Conservation (phyloP, 2,797 vertebrate genomes). For the Pseudomugil tenellus region DNA sequence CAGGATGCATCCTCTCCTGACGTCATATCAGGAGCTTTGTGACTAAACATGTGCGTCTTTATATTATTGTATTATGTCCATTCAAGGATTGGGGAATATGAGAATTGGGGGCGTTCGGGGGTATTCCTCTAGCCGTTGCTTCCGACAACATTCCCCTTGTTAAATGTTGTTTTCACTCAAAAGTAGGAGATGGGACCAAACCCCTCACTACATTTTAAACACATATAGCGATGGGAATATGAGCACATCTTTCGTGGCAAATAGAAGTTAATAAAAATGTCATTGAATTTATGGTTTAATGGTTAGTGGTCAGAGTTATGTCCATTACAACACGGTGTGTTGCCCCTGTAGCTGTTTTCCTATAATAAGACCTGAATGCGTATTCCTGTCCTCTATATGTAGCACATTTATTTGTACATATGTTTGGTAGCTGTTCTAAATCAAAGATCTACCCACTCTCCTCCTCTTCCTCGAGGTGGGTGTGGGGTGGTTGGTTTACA, state of each 20-base stretch:
- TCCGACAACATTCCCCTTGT: too few relatives aligned
- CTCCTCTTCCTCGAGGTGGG: constrained; percentile 29
- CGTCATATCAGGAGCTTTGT: too few relatives aligned
- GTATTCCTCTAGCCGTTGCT: too few relatives aligned
- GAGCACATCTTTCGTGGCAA: neutral
- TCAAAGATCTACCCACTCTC: constrained; percentile 76
- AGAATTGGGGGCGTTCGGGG: too few relatives aligned
- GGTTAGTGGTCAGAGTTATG: neutral
- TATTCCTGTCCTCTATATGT: constrained; percentile 72
- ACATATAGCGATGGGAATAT: neutral
- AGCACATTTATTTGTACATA: constrained; percentile 84
- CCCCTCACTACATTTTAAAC: neutral
- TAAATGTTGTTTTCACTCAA: neutral
- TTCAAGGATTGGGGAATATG: too few relatives aligned
- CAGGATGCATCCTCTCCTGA: too few relatives aligned
- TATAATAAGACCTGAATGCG: constrained; percentile 52
- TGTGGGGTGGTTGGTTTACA: constrained; percentile 67
- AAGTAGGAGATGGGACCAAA: neutral
- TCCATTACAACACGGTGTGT: constrained; percentile 33
- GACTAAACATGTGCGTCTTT: too few relatives aligned
- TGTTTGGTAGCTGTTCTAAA: constrained; percentile 89
- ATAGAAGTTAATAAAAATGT: neutral
- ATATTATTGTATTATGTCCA: too few relatives aligned
- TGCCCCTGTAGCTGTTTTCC: constrained; percentile 49
- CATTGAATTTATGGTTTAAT: neutral